Percentiles rank a stretch among this genome's conserved stretches.
Conservation (phyloP, 2,797 vertebrate species). For the Prunella strophiata region DNA sequence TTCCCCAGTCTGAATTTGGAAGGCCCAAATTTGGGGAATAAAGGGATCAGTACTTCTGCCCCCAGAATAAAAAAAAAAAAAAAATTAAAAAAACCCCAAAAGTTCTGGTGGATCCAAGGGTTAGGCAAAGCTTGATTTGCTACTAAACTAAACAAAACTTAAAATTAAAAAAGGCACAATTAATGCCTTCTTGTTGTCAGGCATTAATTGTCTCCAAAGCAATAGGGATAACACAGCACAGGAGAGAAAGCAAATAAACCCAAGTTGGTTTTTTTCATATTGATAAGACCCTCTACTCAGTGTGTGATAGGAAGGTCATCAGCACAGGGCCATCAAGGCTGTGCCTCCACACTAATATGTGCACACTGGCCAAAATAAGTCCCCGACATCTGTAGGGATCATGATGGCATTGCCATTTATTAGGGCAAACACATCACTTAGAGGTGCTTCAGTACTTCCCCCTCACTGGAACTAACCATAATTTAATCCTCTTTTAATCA, state of each 20-base stretch:
- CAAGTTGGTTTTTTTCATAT: background rate
- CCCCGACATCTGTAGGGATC: accelerated
- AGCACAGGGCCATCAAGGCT: background rate
- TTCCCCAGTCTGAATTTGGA: background rate
- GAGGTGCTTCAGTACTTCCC: background rate
- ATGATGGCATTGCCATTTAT: background rate
- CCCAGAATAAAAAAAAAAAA: background rate
- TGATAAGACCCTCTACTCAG: background rate
- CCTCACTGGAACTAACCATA: background rate
- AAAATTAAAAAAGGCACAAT: background rate
- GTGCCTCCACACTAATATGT: accelerated
- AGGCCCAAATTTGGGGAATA: background rate
- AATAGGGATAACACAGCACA: background rate
- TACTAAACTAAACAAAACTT: background rate
- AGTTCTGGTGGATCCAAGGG: background rate
- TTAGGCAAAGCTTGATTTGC: background rate
- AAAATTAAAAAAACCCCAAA: background rate
- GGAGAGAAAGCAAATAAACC: background rate
- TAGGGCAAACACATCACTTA: background rate
- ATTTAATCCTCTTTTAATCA: background rate
- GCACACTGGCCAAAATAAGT: background rate
- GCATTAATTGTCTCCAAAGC: background rate
- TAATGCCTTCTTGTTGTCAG: background rate
- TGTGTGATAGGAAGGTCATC: background rate
- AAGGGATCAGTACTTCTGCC: background rate